phyloP scores from a whole-genome alignment of 2,888 invertebrate species.

The Chrysolina oricalcia region DNA sequence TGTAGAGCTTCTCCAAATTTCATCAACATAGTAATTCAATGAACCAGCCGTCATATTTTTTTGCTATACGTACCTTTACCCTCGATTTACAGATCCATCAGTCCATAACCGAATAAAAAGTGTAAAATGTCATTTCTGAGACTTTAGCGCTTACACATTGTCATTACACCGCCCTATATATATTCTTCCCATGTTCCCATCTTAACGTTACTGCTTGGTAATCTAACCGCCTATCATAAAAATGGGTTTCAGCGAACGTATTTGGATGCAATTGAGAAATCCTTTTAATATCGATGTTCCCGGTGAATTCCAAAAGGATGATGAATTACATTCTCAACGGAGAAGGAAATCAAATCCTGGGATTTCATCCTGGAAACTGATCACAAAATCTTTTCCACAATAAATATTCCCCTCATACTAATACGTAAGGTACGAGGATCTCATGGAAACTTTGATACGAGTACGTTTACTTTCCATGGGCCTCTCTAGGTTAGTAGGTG shows the following conservation, averaged over 20 bases:
- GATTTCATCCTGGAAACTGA: conserved; percentile 38
- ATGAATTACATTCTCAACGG: conserved; percentile 46
- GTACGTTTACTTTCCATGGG: too few species aligned
- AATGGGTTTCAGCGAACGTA: conserved; percentile 25
- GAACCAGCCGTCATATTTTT: too few species aligned
- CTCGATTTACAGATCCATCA: too few species aligned
- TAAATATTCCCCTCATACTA: conserved; percentile 37
- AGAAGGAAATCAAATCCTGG: conserved; percentile 48
- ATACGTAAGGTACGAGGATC: background rate
- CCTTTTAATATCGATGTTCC: conserved; percentile 47
- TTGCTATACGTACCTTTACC: too few species aligned
- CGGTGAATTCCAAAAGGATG: conserved; percentile 44
- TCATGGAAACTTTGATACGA: background rate
- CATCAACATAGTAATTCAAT: too few species aligned
- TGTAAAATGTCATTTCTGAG: too few species aligned
- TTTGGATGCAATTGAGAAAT: conserved; percentile 40
- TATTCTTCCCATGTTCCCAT: conserved; percentile 10
- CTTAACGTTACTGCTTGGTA: conserved; percentile 2
- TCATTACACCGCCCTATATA: background rate
- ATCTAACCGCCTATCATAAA: conserved; percentile 25
- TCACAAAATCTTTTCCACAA: conserved; percentile 42
- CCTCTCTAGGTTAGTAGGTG: too few species aligned
- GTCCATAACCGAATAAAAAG: too few species aligned
- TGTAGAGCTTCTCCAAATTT: too few species aligned
- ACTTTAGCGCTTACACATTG: background rate